phyloP scores from a whole-genome alignment of 2,113 vertebrate species.

The Microcebus griseorufus region DNA sequence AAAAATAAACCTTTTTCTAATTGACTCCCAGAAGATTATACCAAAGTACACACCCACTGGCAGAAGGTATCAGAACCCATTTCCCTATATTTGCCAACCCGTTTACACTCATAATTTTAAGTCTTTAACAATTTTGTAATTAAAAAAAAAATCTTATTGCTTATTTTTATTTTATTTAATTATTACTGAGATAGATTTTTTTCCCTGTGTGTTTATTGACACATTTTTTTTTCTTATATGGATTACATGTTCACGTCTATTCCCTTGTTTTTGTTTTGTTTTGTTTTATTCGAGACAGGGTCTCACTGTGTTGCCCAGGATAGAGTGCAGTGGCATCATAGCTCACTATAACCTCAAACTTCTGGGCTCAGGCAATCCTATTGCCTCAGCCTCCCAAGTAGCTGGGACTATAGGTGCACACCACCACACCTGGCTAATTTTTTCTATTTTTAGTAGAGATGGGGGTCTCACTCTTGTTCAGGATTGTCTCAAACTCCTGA shows the following conservation, averaged over 20 bases:
- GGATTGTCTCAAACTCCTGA: too few relatives aligned
- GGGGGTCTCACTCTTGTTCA: too few relatives aligned
- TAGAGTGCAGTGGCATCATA: too few relatives aligned
- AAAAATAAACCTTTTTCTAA: neutral
- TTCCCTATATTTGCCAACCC: neutral
- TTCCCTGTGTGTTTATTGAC: neutral
- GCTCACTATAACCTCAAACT: too few relatives aligned
- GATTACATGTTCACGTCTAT: neutral
- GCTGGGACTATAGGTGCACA: too few relatives aligned
- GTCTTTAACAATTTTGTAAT: neutral
- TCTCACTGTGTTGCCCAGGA: too few relatives aligned
- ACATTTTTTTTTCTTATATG: neutral
- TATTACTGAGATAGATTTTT: neutral
- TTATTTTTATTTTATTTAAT: neutral
- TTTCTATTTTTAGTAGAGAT: too few relatives aligned
- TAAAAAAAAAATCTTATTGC: neutral
- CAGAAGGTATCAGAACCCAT: neutral
- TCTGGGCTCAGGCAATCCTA: too few relatives aligned
- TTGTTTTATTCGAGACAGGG: too few relatives aligned
- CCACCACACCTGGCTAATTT: accelerated
- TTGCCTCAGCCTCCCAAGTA: too few relatives aligned
- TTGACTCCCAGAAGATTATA: neutral
- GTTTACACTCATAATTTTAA: neutral
- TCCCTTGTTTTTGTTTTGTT: too few relatives aligned
- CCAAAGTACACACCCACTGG: neutral